phyloP scores from a whole-genome alignment of 1,140 invertebrate genomes.

The Trypoxylus dichotomus region DNA sequence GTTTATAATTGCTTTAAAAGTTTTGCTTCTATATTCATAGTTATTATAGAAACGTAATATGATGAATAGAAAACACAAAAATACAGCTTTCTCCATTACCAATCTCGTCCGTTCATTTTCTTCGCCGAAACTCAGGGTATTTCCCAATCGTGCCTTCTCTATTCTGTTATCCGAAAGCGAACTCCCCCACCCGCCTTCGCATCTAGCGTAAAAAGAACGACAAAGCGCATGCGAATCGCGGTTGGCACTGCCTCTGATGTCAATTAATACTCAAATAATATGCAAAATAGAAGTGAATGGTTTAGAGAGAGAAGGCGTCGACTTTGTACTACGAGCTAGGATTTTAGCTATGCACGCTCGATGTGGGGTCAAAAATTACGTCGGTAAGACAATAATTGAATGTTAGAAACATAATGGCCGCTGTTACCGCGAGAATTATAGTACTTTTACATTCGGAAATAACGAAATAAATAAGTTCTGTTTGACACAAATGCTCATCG shows the following conservation, averaged over 20 bases:
- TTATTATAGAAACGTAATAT: no score
- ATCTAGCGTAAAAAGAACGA: constrained; percentile 8
- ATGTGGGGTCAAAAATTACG: neutral
- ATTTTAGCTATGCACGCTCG: neutral
- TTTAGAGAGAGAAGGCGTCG: neutral
- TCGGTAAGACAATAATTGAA: neutral
- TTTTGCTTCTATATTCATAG: no score
- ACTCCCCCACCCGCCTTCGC: constrained; percentile 6
- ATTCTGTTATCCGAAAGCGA: no score
- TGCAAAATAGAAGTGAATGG: constrained; percentile 15
- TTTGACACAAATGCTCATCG: constrained; percentile 14
- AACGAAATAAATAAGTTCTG: constrained; percentile 7
- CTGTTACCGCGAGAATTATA: neutral
- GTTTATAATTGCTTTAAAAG: no score
- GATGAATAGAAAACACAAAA: no score
- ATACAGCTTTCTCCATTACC: no score
- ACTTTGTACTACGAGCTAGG: neutral
- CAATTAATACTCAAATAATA: constrained; percentile 22
- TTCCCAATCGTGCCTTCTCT: no score
- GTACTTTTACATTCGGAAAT: neutral
- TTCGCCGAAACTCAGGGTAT: no score
- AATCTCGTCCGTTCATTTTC: no score
- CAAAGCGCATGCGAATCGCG: constrained; percentile 1
- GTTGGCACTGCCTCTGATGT: constrained; percentile 12
- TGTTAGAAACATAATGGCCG: neutral